Evolutionary conservation across 2,888 invertebrate genomes (phyloP).

Genomic region (Panorpa germanica): DNA sequence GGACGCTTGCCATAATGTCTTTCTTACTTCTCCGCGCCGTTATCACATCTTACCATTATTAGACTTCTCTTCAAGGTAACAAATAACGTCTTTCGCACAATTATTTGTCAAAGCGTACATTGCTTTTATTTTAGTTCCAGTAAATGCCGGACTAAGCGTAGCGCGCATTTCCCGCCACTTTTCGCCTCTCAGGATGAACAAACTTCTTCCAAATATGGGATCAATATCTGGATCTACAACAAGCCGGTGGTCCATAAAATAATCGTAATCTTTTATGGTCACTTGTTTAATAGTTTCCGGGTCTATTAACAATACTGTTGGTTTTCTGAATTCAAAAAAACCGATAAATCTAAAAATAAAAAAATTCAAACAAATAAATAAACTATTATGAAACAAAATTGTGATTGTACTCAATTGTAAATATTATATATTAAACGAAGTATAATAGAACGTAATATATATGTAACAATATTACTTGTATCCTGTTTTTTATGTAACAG

Average conservation of each 20-base stretch:
- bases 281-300: slow-evolving; percentile 7
- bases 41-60: no score
- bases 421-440: no score
- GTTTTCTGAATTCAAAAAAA: slow-evolving; percentile 5
- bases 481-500: no score
- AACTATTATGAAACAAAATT: no score
- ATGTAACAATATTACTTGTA: no score
- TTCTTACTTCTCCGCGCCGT: no score
- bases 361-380: no score
- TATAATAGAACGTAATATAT: no score
- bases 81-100: no score
- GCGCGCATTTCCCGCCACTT: slow-evolving; percentile 10
- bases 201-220: slow-evolving; percentile 13
- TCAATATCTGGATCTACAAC: slow-evolving; percentile 13
- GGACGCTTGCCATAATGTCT: no score
- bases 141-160: slow-evolving; percentile 10
- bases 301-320: slow-evolving; percentile 6
- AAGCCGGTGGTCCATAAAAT: slow-evolving; percentile 14
- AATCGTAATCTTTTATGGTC: slow-evolving; percentile 12
- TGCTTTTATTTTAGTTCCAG: slow-evolving; percentile 10
- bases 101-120: slow-evolving; percentile 10
- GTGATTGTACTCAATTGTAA: no score
- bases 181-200: slow-evolving; percentile 7
- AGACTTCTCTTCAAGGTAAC: no score
- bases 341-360: slow-evolving; percentile 9